Evolutionary conservation across 1,140 invertebrate species (phyloP).

Genomic region (Semibalanus balanoides): DNA sequence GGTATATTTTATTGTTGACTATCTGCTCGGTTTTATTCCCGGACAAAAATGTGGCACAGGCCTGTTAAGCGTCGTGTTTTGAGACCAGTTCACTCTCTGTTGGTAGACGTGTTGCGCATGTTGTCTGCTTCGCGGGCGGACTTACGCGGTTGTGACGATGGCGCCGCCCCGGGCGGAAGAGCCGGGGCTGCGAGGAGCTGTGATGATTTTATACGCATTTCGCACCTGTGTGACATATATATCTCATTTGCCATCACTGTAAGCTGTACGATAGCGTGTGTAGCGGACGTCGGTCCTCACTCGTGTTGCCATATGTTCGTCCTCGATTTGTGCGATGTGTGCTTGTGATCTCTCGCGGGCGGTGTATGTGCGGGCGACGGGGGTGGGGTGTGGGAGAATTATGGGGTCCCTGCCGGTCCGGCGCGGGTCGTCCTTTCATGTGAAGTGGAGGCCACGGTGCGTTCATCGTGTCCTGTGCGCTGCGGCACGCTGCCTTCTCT

Average conservation of each 20-base stretch:
- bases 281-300: background rate
- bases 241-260: background rate
- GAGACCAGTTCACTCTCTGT: background rate
- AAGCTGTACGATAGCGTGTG: background rate
- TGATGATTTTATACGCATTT: conserved; percentile 1
- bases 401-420: background rate
- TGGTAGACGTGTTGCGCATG: too few species aligned
- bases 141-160: background rate
- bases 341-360: background rate
- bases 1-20: background rate
- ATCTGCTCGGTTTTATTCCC: background rate
- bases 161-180: too few species aligned
- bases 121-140: too few species aligned
- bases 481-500: too few species aligned
- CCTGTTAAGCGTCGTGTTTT: background rate
- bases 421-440: too few species aligned
- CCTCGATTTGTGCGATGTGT: background rate
- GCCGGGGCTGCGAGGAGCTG: background rate
- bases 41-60: background rate
- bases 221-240: background rate
- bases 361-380: background rate
- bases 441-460: too few species aligned
- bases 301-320: background rate
- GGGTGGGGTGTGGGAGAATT: too few species aligned
- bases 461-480: too few species aligned